Conservation (phyloP, 2,113 vertebrate species). For the Spermophilus dauricus region DNA sequence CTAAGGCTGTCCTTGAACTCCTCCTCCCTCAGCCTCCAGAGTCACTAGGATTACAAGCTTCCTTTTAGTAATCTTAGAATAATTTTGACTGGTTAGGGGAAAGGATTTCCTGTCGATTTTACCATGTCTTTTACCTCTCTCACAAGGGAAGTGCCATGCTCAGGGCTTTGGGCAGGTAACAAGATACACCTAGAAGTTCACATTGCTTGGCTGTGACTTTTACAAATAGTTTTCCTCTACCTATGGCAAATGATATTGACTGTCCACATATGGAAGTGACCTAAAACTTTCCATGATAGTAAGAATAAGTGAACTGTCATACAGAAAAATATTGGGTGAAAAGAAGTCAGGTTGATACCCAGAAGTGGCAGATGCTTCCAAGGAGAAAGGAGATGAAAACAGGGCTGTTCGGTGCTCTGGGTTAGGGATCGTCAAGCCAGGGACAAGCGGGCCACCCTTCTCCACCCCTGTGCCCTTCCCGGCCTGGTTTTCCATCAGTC, state of each 20-base stretch:
- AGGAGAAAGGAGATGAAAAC: not conserved
- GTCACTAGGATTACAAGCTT: not conserved
- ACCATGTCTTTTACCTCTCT: not conserved
- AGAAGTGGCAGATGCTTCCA: not conserved
- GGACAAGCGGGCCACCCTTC: not conserved
- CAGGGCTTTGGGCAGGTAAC: not conserved
- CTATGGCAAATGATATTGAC: not conserved
- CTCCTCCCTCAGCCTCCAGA: not conserved
- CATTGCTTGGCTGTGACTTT: not conserved
- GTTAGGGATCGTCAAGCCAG: too few species aligned
- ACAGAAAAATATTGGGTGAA: not conserved
- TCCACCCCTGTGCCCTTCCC: not conserved
- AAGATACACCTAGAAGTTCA: not conserved
- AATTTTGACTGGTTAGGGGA: not conserved
- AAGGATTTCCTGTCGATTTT: not conserved
- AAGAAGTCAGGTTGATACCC: not conserved
- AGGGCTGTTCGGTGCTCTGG: accelerated
- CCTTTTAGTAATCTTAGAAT: not conserved
- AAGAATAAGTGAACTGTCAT: conserved; percentile 40
- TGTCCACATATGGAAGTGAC: not conserved
- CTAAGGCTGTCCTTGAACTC: not conserved
- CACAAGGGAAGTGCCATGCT: not conserved
- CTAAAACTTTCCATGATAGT: not conserved
- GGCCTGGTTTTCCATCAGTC: not conserved
- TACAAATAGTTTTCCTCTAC: not conserved